Evolutionary conservation across 2,888 invertebrate genomes (phyloP), one percentile per base, ranked within the genome.

Genomic region (Oxyteleia sp.): DNA sequence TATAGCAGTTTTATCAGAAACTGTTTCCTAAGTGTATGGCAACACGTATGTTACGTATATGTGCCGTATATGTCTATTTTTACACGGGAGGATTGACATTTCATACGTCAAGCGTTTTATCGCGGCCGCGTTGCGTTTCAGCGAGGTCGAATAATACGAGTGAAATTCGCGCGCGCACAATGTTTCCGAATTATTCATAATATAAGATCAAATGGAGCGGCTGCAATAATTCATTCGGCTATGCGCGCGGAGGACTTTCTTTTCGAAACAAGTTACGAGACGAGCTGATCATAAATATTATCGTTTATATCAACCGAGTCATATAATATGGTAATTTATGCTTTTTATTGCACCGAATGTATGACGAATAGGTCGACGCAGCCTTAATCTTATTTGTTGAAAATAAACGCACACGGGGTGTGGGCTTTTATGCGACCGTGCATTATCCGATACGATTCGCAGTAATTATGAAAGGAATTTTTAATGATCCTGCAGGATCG

Each of bases 121-220:
- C 75, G 64, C 57, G 38, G 29, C 66, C 49, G 45, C 53, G 68
- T 49, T 64, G 71, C 69, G 35, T 82, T 82, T 82, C 47, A 61
- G 71, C 71, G 53, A 69, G 63, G 66, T 76, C 59, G 71, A 76
- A 71, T 76, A 71, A 76, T 71, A 82, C 71, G 64, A 64, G 76
- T 26, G 51, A 71, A 82, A 82, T 82, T 82, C 63, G 66, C 76
- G 76, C 68, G 74, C 74, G 51, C 75, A 76, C 82, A 82, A 82
- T 82, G 82, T 82, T 82, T 82, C 82, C 82, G 76, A 82, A 82
- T 82, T 82, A 82, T 82, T 82, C 82, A 82, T 82, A 82, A 82
- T 82, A 71, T 82, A 82, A 82, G 76, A 82, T 82, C 82, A 82
- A 82, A 82, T 82, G 82, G 76, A 82, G 82, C 82, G 82, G 53